Evolutionary conservation across 2,113 vertebrate genomes (phyloP).

Genomic region (Tympanuchus pallidicinctus): DNA sequence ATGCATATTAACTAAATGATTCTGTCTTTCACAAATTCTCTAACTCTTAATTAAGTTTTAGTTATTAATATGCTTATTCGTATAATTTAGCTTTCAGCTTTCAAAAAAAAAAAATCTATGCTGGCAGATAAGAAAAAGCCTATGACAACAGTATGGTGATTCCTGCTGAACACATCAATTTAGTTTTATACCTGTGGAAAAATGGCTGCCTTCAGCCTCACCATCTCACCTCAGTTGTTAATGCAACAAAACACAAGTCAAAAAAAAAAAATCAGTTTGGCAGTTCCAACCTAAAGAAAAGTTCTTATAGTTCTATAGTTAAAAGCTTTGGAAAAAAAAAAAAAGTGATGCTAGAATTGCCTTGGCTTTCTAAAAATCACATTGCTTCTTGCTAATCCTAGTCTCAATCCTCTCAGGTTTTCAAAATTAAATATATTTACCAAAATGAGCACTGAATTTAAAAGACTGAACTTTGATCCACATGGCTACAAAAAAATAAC

Average conservation of each 20-base stretch:
- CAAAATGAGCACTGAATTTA: background rate
- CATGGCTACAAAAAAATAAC: background rate
- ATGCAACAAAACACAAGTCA: background rate
- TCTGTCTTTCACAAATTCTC: conserved; percentile 2
- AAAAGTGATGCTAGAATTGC: background rate
- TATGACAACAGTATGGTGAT: background rate
- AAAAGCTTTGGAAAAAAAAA: background rate
- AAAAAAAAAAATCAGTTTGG: background rate
- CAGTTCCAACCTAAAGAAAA: background rate
- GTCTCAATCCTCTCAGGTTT: background rate
- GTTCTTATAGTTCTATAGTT: background rate
- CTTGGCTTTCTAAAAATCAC: background rate
- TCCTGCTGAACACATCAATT: background rate
- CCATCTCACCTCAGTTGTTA: background rate
- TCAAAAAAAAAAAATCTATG: background rate
- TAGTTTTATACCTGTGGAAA: background rate
- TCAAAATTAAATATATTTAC: background rate
- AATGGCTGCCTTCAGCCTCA: background rate
- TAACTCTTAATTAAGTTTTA: background rate
- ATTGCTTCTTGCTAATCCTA: background rate
- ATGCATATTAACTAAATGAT: conserved; percentile 63
- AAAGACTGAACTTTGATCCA: background rate
- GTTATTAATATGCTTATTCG: conserved; percentile 72
- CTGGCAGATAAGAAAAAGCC: background rate
- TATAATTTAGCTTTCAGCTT: conserved; percentile 67